These are phyloP conservation scores for Falco punctatus DNA, from an alignment of 2,113 vertebrate species.

Conservation along the genomic window DNA sequence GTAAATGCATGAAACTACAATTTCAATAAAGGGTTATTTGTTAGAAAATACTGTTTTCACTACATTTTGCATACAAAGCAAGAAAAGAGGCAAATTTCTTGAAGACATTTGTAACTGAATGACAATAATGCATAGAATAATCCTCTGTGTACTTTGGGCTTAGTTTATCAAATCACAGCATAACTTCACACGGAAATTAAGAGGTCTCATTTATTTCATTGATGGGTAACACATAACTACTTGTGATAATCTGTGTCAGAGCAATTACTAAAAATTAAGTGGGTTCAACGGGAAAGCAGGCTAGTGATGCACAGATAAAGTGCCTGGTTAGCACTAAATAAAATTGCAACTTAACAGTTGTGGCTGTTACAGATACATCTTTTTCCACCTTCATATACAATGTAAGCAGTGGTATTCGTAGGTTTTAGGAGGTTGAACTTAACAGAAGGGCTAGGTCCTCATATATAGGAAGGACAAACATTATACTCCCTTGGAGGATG, in stretches of 20 bases:
- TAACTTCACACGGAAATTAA: not conserved
- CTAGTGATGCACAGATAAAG: not conserved
- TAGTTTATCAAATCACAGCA: not conserved
- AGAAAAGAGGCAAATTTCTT: not conserved
- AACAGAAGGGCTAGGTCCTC: not conserved
- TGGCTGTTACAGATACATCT: not conserved
- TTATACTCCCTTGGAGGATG: not conserved
- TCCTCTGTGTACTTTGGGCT: not conserved
- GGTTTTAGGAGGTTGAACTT: not conserved
- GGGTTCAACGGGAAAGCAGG: not conserved
- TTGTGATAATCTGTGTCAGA: not conserved
- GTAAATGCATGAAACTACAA: not conserved
- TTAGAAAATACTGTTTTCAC: not conserved
- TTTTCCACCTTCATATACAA: not conserved
- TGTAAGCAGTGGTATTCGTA: not conserved
- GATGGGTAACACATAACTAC: not conserved
- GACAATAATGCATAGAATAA: not conserved
- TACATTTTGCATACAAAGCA: not conserved
- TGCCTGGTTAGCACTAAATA: not conserved
- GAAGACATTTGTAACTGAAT: not conserved
- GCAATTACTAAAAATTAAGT: not conserved
- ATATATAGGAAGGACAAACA: not conserved
- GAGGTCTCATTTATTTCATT: not conserved
- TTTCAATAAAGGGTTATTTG: not conserved
- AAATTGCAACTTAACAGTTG: not conserved